Evolutionary conservation across 2,113 vertebrate species (phyloP).

Genomic region (Tamias sibiricus): DNA sequence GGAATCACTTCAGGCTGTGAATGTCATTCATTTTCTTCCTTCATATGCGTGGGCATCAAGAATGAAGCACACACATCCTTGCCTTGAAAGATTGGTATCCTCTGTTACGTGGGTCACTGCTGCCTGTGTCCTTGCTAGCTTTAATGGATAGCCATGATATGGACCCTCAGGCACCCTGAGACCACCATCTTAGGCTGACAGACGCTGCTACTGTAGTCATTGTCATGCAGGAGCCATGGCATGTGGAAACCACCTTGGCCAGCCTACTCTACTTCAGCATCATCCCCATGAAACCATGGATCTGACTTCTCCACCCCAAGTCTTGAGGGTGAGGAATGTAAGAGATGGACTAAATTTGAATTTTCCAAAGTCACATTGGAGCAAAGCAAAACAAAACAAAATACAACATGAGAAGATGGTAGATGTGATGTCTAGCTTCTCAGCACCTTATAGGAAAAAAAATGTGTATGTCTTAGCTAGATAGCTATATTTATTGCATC

Average conservation of each 20-base stretch:
- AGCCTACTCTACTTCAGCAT: background rate
- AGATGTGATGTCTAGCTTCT: background rate
- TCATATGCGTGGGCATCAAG: background rate
- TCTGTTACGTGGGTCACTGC: background rate
- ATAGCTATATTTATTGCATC: background rate
- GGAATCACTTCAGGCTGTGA: conserved; percentile 55
- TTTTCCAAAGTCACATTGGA: background rate
- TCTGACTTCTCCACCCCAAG: background rate
- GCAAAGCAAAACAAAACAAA: background rate
- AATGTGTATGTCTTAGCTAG: background rate
- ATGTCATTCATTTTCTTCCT: conserved; percentile 51
- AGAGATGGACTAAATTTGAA: background rate
- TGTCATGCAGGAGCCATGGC: background rate
- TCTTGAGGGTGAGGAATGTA: background rate
- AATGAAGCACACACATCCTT: background rate
- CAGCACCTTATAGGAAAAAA: background rate
- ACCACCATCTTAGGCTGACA: accelerated
- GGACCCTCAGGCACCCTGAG: background rate
- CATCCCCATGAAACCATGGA: background rate
- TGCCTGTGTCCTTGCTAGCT: background rate
- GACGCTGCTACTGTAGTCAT: background rate
- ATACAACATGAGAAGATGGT: background rate
- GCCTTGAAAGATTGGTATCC: background rate
- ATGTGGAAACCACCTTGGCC: background rate
- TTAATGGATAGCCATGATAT: background rate